Percentiles rank a stretch among this genome's conserved stretches.
Conservation (phyloP, 1,140 invertebrate species). For the Cydia splendana region DNA sequence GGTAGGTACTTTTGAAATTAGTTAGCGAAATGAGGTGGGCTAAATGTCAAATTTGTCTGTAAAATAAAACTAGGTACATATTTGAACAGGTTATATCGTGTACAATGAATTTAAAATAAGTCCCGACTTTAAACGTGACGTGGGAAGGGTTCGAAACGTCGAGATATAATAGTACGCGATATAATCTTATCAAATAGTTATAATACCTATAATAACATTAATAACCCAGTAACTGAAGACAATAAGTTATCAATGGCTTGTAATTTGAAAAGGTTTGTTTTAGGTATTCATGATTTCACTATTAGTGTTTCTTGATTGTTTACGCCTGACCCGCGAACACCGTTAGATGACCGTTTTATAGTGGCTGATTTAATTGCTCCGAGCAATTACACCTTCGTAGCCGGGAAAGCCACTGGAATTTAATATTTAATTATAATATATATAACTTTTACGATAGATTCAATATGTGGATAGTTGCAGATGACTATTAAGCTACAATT, state of each 20-base stretch:
- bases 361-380: slow-evolving; percentile 7
- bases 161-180: too few species aligned
- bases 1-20: too few species aligned
- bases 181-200: too few species aligned
- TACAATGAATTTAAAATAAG: too few species aligned
- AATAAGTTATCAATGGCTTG: not conserved
- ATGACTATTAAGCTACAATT: not conserved
- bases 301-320: not conserved
- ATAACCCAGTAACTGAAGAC: too few species aligned
- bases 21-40: too few species aligned
- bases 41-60: too few species aligned
- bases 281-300: not conserved
- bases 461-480: not conserved
- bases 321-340: not conserved
- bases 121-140: too few species aligned
- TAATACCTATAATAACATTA: too few species aligned
- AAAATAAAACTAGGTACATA: too few species aligned
- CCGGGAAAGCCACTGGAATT: not conserved
- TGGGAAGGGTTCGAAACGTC: too few species aligned
- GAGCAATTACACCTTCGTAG: not conserved
- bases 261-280: not conserved
- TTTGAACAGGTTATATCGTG: too few species aligned
- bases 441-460: not conserved
- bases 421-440: not conserved
- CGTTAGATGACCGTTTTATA: slow-evolving; percentile 27